Base-by-base conservation (phyloP, 35 echinoderm and acorn worm genomes). In the Stichopus chloronotus region DNA sequence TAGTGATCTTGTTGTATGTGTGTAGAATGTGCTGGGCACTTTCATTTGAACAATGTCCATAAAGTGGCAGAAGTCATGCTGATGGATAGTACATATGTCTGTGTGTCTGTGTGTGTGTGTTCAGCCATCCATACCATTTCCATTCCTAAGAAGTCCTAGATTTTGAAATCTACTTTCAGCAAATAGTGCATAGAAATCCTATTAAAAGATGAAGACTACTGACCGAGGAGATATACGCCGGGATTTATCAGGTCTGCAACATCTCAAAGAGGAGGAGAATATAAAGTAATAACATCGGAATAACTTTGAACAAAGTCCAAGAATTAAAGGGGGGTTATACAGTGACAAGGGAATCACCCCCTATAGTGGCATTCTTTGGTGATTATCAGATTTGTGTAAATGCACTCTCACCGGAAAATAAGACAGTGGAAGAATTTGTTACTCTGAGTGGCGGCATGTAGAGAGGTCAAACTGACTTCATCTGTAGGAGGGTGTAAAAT, bases 401-500 rank as follows among this genome's bases (percentile, higher is more conserved):
- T 43, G 30, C 30, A 43, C 30, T 43, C 30, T 43, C 30, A 3
- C 30, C 30, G 30, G 30, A 43, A 43, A 43, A 43, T 43, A 43
- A 43, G 30, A 43, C 1, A 0, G 30, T 3, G 3, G 30, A 43
- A 43, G 30, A 43, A 43, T 43, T 43, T 43, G 30, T 43, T 43
- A 43, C 30, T 43, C 30, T 43, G 30, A 43, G 30, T 43, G 30
- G 30, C 30, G 30, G 30, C 30, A 43, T 14, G 69, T 20, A 20
- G 17, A 74, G 11, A 74, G 4, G 69, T 74, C 69, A 74, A 74
- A 21, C 69, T 74, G 69, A 74, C 69, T 74, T 4, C 17, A 85
- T 21, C 19, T 19, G 82, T 58, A 21, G 52, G 82, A 85, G 56
- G 54, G 82, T 17, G 57, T 57, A 85, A 85, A 58, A 85, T 85